Conservation (phyloP, 2,888 invertebrate species). For the Callosobruchus maculatus region DNA sequence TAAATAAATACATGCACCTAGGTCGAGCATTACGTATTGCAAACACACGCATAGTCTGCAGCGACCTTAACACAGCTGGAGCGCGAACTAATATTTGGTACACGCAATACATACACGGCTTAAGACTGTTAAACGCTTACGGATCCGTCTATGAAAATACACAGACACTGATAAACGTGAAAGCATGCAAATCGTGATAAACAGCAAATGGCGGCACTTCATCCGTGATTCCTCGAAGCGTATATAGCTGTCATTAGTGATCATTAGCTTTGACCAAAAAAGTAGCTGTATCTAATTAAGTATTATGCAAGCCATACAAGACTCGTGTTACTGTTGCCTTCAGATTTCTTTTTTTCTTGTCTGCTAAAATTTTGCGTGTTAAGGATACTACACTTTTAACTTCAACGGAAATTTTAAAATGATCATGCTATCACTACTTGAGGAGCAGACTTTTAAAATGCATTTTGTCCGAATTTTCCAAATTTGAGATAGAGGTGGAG, state of each 20-base stretch:
- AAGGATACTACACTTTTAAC: not conserved
- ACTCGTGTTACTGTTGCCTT: not conserved
- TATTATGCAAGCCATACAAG: not conserved
- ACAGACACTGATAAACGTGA: not conserved
- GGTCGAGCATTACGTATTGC: too few relatives aligned
- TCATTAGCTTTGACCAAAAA: not conserved
- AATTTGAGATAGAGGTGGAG: too few relatives aligned
- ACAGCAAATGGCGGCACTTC: not conserved
- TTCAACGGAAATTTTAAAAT: too few relatives aligned
- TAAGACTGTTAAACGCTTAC: not conserved
- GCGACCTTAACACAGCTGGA: too few relatives aligned
- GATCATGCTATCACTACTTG: too few relatives aligned
- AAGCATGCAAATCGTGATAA: not conserved
- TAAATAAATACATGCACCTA: too few relatives aligned
- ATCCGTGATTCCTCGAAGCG: not conserved
- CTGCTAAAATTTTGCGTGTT: not conserved
- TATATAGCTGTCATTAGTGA: not conserved
- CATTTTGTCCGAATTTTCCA: too few relatives aligned
- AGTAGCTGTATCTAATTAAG: not conserved
- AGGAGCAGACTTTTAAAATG: too few relatives aligned
- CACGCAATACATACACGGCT: too few relatives aligned
- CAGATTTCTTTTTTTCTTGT: not conserved
- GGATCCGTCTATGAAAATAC: not conserved
- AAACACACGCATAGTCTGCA: too few relatives aligned
- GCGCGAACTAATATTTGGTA: too few relatives aligned